Evolutionary conservation across 2,888 invertebrate genomes (phyloP).

Genomic region (Drosophila koepferae): DNA sequence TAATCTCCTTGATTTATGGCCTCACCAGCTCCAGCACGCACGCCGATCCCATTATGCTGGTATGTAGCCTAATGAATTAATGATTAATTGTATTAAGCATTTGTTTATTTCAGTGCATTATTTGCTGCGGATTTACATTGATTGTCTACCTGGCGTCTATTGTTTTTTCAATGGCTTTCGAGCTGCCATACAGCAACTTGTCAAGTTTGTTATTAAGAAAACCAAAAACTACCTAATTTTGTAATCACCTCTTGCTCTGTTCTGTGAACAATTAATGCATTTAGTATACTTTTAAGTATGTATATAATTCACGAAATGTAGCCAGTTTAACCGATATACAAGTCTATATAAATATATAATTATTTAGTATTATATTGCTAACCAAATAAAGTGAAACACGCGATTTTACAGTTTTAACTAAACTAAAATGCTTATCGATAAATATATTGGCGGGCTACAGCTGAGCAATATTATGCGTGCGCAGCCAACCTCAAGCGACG

Average conservation of each 20-base stretch:
- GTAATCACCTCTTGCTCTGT: conserved; percentile 45
- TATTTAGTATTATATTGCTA: conserved; percentile 31
- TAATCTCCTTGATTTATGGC: conserved; percentile 86
- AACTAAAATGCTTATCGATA: conserved; percentile 39
- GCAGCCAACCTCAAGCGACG: conserved; percentile 9
- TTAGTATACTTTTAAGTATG: conserved; percentile 39
- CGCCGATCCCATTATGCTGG: conserved; percentile 84
- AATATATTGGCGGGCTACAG: neutral
- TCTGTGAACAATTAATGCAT: conserved; percentile 47
- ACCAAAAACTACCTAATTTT: conserved; percentile 59
- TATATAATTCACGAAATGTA: conserved; percentile 34
- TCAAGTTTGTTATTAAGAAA: conserved; percentile 75
- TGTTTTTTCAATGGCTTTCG: conserved; percentile 82
- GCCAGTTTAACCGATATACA: conserved; percentile 19
- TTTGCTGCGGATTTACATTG: conserved; percentile 81
- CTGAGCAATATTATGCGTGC: neutral
- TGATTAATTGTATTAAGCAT: neutral
- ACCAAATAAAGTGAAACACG: conserved; percentile 39
- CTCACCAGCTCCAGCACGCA: conserved; percentile 82
- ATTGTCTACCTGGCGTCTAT: conserved; percentile 82
- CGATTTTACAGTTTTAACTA: conserved; percentile 26
- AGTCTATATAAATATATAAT: conserved; percentile 16
- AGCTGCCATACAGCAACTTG: conserved; percentile 83
- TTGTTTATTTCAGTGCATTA: conserved; percentile 66
- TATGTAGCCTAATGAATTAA: conserved; percentile 47